phyloP scores from a whole-genome alignment of 2,797 vertebrate genomes.

The Sylvilagus floridanus region DNA sequence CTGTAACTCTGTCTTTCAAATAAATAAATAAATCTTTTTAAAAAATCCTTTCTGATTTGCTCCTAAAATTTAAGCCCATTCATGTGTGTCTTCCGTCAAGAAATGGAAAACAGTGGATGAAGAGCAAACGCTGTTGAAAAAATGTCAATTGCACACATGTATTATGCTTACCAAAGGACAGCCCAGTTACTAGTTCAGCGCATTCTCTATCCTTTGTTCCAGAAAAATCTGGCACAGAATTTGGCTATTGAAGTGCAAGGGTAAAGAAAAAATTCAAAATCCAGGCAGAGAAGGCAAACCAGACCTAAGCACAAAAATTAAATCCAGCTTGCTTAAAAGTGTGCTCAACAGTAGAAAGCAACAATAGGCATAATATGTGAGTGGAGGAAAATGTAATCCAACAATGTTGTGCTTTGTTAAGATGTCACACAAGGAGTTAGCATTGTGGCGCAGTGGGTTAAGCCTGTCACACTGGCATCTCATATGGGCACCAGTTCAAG shows the following conservation, averaged over 20 bases:
- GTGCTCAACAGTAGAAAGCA: not conserved
- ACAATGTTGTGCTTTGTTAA: not conserved
- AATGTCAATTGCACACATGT: not conserved
- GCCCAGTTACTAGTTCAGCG: not conserved
- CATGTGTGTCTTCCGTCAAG: not conserved
- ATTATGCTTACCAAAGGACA: not conserved
- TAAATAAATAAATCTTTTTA: not conserved
- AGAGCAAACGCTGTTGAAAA: not conserved
- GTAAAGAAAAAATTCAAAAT: conserved; percentile 31
- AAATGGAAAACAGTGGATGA: not conserved
- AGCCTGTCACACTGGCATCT: no score
- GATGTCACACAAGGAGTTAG: not conserved
- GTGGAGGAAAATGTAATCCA: conserved; percentile 2
- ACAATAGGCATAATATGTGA: not conserved
- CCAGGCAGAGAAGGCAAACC: not conserved
- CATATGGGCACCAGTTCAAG: no score
- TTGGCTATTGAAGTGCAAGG: not conserved
- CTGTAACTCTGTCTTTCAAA: no score
- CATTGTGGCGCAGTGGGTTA: no score
- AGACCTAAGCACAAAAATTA: not conserved
- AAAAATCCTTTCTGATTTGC: not conserved
- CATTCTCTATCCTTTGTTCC: not conserved
- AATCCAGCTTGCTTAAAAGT: not conserved
- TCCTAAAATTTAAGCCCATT: not conserved
- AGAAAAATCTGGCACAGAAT: conserved; percentile 1